These are phyloP conservation scores for Trypoxylon attenuatum DNA, from an alignment of 2,888 invertebrate species.

Conservation along the genomic window DNA sequence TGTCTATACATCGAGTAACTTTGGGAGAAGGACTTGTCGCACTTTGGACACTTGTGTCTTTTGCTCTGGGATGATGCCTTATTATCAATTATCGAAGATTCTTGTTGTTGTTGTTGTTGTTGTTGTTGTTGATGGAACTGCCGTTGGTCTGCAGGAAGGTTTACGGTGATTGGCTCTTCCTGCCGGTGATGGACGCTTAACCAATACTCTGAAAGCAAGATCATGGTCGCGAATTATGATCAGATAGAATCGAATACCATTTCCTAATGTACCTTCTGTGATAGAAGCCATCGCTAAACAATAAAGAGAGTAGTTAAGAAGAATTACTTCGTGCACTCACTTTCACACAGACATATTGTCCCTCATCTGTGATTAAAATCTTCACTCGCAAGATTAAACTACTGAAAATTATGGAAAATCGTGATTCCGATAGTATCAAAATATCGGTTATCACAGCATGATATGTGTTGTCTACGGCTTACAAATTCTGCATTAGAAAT, in stretches of 20 bases:
- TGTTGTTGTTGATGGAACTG: constrained; percentile 1
- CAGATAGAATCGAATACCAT: background rate
- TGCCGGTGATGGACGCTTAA: background rate
- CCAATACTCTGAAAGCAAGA: constrained; percentile 59
- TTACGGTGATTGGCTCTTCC: background rate
- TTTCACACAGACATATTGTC: too few species aligned
- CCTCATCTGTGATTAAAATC: too few species aligned
- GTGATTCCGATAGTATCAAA: too few species aligned
- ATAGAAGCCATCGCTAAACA: background rate
- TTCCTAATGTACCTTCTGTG: too few species aligned
- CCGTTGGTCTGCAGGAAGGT: too few species aligned
- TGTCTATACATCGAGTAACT: constrained; percentile 71
- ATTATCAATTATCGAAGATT: constrained; percentile 5
- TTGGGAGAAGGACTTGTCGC: constrained; percentile 66
- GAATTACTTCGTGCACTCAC: background rate
- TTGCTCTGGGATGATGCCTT: background rate
- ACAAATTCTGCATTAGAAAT: too few species aligned
- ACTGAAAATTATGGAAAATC: too few species aligned
- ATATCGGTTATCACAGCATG: too few species aligned
- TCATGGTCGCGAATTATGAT: constrained; percentile 16
- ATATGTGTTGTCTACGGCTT: too few species aligned
- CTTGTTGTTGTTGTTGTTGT: constrained; percentile 6
- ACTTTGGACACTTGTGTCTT: constrained; percentile 64
- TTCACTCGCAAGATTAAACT: too few species aligned
- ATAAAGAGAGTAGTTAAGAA: background rate